Conservation (phyloP, 2,888 invertebrate species). For the Cheilosia impressa region DNA sequence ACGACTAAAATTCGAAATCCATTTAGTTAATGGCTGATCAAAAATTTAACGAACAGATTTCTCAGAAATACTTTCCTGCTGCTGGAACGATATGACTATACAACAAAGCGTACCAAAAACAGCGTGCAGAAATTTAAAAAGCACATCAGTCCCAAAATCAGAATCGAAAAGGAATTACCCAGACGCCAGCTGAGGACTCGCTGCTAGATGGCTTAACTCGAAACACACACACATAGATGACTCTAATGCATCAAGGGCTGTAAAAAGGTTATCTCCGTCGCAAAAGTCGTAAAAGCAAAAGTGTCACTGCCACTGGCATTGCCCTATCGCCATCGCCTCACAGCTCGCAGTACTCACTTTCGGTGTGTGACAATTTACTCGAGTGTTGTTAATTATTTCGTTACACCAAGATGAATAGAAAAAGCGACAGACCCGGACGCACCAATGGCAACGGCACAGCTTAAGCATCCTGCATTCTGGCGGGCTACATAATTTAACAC, state of each 20-base stretch:
- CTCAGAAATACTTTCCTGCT: too few species aligned
- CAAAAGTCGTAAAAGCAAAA: conserved; percentile 50
- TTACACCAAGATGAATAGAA: conserved; percentile 65
- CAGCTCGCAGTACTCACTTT: conserved; percentile 22
- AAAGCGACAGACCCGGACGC: conserved; percentile 35
- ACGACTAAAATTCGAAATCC: too few species aligned
- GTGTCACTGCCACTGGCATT: conserved; percentile 11
- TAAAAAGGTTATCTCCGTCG: conserved; percentile 53
- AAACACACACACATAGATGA: background rate
- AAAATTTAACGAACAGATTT: too few species aligned
- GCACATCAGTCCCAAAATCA: conserved; percentile 30
- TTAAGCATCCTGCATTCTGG: conserved; percentile 50
- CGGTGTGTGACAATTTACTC: conserved; percentile 72
- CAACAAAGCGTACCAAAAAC: too few species aligned
- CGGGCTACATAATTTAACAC: conserved; percentile 81
- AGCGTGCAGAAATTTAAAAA: background rate
- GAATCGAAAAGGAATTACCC: conserved; percentile 20
- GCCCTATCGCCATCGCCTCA: background rate
- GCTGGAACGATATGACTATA: too few species aligned
- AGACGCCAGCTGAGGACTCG: conserved; percentile 39
- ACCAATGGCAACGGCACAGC: conserved; percentile 11
- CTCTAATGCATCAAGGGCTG: conserved; percentile 14
- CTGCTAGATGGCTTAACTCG: background rate
- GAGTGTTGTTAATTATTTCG: conserved; percentile 74
- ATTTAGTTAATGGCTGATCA: too few species aligned